Evolutionary conservation across 2,888 invertebrate species (phyloP).

Genomic region (Hedya salicella): DNA sequence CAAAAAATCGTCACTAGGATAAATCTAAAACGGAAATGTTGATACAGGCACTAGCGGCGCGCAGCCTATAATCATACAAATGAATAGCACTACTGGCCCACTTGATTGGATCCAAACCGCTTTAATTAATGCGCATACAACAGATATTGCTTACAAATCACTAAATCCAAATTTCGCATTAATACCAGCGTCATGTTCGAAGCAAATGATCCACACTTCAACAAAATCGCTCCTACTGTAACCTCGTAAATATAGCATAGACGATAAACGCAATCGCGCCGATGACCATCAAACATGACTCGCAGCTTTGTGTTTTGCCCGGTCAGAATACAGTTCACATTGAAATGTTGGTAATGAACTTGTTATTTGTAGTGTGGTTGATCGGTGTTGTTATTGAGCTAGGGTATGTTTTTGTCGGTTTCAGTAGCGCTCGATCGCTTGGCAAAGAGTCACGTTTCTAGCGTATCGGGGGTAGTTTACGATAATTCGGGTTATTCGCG

Average conservation of each 20-base stretch:
- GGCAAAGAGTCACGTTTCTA: constrained; percentile 48
- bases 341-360: neutral
- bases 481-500: constrained; percentile 56
- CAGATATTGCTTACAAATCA: constrained; percentile 20
- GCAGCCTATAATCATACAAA: constrained; percentile 6
- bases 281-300: constrained; percentile 1
- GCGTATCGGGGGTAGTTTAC: constrained; percentile 53
- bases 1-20: no score
- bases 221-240: constrained; percentile 27
- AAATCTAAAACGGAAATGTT: no score
- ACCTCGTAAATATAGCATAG: constrained; percentile 31
- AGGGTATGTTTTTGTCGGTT: constrained; percentile 29
- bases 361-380: constrained; percentile 2
- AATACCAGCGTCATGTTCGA: constrained; percentile 17
- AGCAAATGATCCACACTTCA: constrained; percentile 34
- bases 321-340: constrained; percentile 4
- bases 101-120: constrained; percentile 10
- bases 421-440: neutral
- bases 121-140: constrained; percentile 19
- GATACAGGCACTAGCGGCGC: neutral
- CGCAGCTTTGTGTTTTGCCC: neutral
- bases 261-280: constrained; percentile 21
- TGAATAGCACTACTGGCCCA: neutral
- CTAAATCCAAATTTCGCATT: constrained; percentile 24
- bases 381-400: constrained; percentile 13